Evolutionary conservation across 2,888 invertebrate species (phyloP).

Genomic region (Mechanitis messenoides): DNA sequence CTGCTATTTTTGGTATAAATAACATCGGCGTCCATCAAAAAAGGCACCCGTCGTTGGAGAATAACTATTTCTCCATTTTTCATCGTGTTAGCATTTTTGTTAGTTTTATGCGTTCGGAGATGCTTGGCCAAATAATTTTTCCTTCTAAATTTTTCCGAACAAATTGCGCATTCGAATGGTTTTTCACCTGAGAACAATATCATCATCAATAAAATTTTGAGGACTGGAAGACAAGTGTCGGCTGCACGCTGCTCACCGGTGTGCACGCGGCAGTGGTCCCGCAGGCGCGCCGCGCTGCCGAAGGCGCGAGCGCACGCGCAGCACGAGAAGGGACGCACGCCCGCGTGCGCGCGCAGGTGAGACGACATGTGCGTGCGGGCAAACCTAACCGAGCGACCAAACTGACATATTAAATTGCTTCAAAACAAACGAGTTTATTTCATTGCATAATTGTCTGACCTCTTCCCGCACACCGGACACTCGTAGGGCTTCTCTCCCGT

Average conservation of each 20-base stretch:
- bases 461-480: constrained; percentile 37
- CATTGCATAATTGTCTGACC: constrained; percentile 30
- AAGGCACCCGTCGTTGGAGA: constrained; percentile 29
- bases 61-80: constrained; percentile 34
- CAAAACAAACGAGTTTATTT: neutral
- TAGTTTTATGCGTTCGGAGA: constrained; percentile 44
- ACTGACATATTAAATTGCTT: no score
- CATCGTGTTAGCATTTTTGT: constrained; percentile 31
- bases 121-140: constrained; percentile 56
- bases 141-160: constrained; percentile 49
- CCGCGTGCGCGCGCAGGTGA: constrained; percentile 74
- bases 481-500: constrained; percentile 57
- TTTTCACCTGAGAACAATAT: constrained; percentile 52
- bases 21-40: constrained; percentile 19
- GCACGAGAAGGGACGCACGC: constrained; percentile 74
- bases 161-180: constrained; percentile 58
- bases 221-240: no score
- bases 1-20: constrained; percentile 16
- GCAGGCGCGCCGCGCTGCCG: constrained; percentile 47
- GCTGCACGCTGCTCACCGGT: constrained; percentile 42
- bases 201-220: no score
- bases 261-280: constrained; percentile 57
- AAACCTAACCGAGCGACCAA: constrained; percentile 41
- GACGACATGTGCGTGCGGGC: constrained; percentile 57
- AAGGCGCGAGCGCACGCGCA: constrained; percentile 60